phyloP scores from a whole-genome alignment of 2,797 vertebrate genomes.

The Muscicapa comitata region DNA sequence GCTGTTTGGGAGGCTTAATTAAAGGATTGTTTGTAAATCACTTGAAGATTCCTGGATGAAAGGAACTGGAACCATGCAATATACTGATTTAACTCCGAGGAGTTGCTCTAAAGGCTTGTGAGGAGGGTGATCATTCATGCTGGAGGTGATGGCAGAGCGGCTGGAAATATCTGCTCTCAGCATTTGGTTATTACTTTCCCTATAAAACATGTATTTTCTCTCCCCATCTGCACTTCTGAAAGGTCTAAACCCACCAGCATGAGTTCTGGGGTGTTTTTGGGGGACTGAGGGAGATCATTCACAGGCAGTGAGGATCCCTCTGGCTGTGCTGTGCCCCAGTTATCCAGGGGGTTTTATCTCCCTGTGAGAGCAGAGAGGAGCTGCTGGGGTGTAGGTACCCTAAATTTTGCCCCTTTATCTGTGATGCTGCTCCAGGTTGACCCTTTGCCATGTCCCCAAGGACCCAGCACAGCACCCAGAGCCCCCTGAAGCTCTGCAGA shows the following conservation, averaged over 20 bases:
- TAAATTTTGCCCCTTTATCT: background rate
- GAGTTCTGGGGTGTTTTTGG: background rate
- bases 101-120: background rate
- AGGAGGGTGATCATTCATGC: background rate
- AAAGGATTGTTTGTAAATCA: background rate
- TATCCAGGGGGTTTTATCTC: rapidly evolving
- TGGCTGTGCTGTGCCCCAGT: rapidly evolving
- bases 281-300: background rate
- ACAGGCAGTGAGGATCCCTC: rapidly evolving
- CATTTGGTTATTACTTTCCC: background rate
- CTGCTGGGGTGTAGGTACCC: background rate
- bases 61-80: background rate
- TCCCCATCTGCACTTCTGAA: background rate
- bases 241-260: rapidly evolving
- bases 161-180: background rate
- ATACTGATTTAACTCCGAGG: background rate
- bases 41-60: background rate
- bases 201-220: background rate
- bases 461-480: background rate
- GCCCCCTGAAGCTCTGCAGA: background rate
- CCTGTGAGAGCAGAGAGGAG: rapidly evolving
- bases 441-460: background rate
- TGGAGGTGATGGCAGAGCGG: rapidly evolving
- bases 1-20: constrained; percentile 23
- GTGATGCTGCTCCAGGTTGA: rapidly evolving